These are phyloP conservation scores for Zootermopsis nevadensis DNA, from an alignment of 2,888 invertebrate species.

Conservation along the genomic window DNA sequence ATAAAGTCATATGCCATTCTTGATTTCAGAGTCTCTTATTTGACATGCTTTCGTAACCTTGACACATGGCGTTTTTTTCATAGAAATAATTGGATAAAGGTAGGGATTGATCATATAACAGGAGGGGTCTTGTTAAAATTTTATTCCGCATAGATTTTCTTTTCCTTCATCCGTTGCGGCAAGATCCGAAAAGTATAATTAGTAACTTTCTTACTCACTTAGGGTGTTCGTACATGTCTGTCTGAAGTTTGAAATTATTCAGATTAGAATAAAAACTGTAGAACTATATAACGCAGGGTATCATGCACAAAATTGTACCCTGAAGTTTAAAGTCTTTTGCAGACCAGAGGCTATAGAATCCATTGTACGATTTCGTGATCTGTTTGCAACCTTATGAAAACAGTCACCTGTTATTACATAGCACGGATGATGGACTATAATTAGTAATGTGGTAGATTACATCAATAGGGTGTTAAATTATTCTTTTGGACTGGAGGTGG, in stretches of 20 bases:
- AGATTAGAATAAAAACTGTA: neutral
- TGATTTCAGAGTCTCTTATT: neutral
- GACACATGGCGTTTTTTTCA: neutral
- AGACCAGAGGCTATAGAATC: neutral
- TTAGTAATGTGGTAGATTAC: no score
- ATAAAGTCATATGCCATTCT: neutral
- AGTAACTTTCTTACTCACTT: neutral
- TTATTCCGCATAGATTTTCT: neutral
- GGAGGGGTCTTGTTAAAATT: neutral
- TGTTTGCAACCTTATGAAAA: neutral
- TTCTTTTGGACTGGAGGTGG: no score
- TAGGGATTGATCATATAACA: neutral
- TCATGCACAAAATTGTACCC: neutral
- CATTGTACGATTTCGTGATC: no score
- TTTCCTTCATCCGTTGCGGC: neutral
- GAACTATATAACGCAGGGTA: neutral
- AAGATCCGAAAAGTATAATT: conserved; percentile 1
- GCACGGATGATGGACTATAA: no score
- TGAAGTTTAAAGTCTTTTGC: neutral
- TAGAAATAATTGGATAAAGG: neutral
- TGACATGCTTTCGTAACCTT: neutral
- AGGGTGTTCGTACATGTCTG: neutral
- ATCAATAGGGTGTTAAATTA: no score
- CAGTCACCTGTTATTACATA: no score
- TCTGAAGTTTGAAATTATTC: neutral